Base-by-base conservation (phyloP, 2,888 invertebrate species). In the Megalurothrips usitatus region DNA sequence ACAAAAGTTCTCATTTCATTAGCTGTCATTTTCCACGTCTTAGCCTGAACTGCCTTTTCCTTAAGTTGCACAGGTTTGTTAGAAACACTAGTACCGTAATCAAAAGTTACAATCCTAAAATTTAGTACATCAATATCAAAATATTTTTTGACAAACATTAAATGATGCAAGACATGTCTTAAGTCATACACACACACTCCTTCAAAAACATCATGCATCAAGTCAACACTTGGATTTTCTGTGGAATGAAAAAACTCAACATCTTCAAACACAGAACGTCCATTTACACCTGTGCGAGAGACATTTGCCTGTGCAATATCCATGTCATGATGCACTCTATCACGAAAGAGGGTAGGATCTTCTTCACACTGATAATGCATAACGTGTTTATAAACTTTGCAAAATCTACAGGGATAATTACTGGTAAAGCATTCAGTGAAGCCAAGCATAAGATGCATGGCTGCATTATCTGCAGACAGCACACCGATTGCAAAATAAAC, bases 401-500 rank as follows among this genome's bases (percentile, higher is more conserved):
- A 83, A 28, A 83, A 81, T 82, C 83, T 79, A 80, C 83, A 83
- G 6, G 82, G 83, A 80, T 47, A 83, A 75, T 82, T 83, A 9
- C 81, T 82, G 23, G n/a, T 80, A 47, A 83, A 84, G 78, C 83
- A 49, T 81, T 83, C 81, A 23, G 81, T 78, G 79, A 83, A 82
- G 23, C 83, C 83, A 1, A 80, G 58, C 17, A 83, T 52, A 47
- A 81, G 58, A 79, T 84, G 83, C 10, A 84, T 80, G 8, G 83
- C 83, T 58, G 83, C 79, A 80, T 84, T 84, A 43, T 84, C 83
- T 14, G 83, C 83, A 19, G n/a, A 83, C 28, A 75, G 83, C 80
- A 34, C 79, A 79, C 79, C 78, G 28, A 83, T 48, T 28, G 82
- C 82, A 81, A 82, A 83, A 68, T 81, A 81, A 2, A 63, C 63